These are phyloP conservation scores for Silurus asotus DNA, from an alignment of 2,113 vertebrate species.

Conservation along the genomic window DNA sequence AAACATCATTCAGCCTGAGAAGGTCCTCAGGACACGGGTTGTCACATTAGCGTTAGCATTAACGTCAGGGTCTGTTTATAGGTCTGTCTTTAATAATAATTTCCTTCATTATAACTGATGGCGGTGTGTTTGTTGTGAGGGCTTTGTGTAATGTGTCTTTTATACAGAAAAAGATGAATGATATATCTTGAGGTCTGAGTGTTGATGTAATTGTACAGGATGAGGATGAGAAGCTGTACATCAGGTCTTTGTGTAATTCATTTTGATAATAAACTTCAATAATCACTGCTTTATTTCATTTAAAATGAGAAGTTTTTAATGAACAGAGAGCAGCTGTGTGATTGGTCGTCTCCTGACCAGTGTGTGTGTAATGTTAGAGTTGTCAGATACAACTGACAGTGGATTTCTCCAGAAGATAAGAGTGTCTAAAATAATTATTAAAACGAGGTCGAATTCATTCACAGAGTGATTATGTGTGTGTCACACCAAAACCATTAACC, in stretches of 20 bases:
- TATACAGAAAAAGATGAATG: background rate
- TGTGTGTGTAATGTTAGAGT: background rate
- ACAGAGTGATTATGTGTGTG: background rate
- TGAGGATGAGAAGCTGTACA: background rate
- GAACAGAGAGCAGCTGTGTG: background rate
- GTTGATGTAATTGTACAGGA: background rate
- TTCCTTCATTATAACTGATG: background rate
- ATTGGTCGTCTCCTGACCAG: background rate
- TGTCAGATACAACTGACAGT: background rate
- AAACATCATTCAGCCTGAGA: background rate
- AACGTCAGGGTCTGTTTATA: background rate
- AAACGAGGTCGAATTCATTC: background rate
- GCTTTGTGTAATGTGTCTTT: background rate
- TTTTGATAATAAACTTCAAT: background rate
- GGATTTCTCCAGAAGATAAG: background rate
- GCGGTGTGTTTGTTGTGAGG: background rate
- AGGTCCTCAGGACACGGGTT: no score
- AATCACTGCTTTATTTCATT: background rate
- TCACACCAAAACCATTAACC: background rate
- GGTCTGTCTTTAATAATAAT: background rate
- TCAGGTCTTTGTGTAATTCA: background rate
- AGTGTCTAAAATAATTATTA: background rate
- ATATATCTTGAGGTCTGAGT: background rate
- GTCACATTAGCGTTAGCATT: no score
- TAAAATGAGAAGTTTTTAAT: background rate